Conservation (phyloP, 1,140 invertebrate species). For the Diuraphis noxia region DNA sequence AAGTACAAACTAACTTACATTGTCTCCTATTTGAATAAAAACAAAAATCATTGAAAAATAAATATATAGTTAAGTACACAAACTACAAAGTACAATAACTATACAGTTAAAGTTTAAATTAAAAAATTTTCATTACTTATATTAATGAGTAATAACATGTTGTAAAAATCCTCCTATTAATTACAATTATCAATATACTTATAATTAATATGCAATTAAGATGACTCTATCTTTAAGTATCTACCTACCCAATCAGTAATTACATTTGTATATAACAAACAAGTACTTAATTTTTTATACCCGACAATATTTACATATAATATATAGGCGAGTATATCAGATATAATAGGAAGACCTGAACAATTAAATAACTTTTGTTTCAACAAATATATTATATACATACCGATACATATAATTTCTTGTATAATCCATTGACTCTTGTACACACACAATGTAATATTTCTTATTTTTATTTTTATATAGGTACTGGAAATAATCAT, state of each 20-base stretch:
- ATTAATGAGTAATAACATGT: not conserved
- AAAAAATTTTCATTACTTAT: not conserved
- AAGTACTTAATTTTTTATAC: not conserved
- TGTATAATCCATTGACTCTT: too few relatives aligned
- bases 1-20: not conserved
- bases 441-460: too few relatives aligned
- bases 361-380: too few relatives aligned
- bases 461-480: too few relatives aligned
- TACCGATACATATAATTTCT: too few relatives aligned
- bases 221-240: not conserved
- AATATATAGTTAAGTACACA: too few relatives aligned
- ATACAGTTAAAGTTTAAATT: not conserved
- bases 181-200: not conserved
- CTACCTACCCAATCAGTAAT: not conserved
- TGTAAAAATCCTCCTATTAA: not conserved
- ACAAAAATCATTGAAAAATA: not conserved
- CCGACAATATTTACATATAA: not conserved
- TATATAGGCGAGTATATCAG: too few relatives aligned
- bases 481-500: too few relatives aligned
- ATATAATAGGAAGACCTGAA: too few relatives aligned
- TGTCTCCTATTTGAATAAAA: not conserved
- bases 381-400: too few relatives aligned
- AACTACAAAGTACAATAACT: not conserved
- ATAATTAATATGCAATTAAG: not conserved
- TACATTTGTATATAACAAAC: not conserved